Conservation (phyloP, 2,113 vertebrate species). For the Trogon melanurus region DNA sequence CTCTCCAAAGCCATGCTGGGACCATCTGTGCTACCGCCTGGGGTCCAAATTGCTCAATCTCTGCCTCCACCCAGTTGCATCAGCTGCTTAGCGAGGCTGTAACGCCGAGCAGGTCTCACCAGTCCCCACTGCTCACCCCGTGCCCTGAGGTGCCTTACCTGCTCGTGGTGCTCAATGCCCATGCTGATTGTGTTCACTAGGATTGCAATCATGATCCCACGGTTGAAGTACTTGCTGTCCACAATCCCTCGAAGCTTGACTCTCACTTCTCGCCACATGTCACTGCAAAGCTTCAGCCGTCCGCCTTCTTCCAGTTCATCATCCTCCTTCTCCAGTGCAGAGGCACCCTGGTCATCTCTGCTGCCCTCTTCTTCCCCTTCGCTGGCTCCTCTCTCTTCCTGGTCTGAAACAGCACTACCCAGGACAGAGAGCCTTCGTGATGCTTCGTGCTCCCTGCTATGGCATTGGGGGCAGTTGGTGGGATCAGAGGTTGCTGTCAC, state of each 20-base stretch:
- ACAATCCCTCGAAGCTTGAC: constrained; percentile 91
- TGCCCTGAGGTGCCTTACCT: constrained; percentile 75
- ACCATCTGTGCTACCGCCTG: background rate
- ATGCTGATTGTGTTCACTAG: constrained; percentile 97
- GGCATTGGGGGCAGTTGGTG: constrained; percentile 81
- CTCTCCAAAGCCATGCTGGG: constrained; percentile 6
- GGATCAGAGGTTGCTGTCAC: constrained; percentile 81
- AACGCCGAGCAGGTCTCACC: background rate
- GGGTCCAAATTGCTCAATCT: background rate
- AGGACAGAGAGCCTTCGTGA: constrained; percentile 56
- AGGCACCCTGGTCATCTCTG: constrained; percentile 50
- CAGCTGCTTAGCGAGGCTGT: background rate
- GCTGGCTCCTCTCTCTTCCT: constrained; percentile 16
- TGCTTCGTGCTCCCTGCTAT: constrained; percentile 17
- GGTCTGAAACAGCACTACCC: constrained; percentile 58
- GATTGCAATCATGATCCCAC: constrained; percentile 97
- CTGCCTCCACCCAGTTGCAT: background rate
- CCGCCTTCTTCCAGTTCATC: constrained; percentile 39
- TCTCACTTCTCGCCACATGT: constrained; percentile 78
- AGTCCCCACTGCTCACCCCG: accelerated
- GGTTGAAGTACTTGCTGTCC: constrained; percentile 98
- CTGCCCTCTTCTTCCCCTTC: constrained; percentile 31
- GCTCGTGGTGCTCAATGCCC: constrained; percentile 96
- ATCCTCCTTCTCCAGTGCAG: constrained; percentile 51
- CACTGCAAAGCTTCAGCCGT: constrained; percentile 61